Conservation (phyloP, 2,888 invertebrate genomes). For the Taenaris catops region DNA sequence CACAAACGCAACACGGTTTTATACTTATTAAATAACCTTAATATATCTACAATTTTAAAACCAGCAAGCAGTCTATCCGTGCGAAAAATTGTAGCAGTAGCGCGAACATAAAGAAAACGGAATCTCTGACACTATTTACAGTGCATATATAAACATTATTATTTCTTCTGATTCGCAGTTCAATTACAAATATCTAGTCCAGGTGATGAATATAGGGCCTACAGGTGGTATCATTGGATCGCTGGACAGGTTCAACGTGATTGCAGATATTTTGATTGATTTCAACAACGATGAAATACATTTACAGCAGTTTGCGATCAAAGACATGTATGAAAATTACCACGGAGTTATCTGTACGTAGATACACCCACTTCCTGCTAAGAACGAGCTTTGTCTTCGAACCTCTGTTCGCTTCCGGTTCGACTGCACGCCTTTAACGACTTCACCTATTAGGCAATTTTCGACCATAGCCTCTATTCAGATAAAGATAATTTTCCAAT, state of each 20-base stretch:
- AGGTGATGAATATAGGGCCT: constrained; percentile 74
- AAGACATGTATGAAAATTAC: constrained; percentile 21
- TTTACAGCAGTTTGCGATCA: constrained; percentile 16
- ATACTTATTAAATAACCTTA: too few relatives aligned
- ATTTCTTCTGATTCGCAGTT: constrained; percentile 49
- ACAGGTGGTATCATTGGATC: constrained; percentile 68
- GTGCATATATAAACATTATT: too few relatives aligned
- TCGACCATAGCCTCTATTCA: not conserved
- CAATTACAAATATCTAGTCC: constrained; percentile 65
- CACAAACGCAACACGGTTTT: too few relatives aligned
- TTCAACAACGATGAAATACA: constrained; percentile 74
- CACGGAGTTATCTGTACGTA: constrained; percentile 25
- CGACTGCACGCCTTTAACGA: constrained; percentile 47
- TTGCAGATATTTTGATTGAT: constrained; percentile 59
- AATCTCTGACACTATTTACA: too few relatives aligned
- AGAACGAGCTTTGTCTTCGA: constrained; percentile 43
- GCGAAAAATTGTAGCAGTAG: too few relatives aligned
- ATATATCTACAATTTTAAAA: too few relatives aligned
- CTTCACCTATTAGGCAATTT: constrained; percentile 17
- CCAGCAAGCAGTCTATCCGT: too few relatives aligned
- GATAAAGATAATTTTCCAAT: constrained; percentile 9
- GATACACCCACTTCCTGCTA: constrained; percentile 38
- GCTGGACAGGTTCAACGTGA: constrained; percentile 50
- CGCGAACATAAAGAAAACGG: too few relatives aligned
- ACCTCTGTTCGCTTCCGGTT: constrained; percentile 39